Conservation (phyloP, 92 coral and sea anemone genomes). For the Scolanthus callimorphus region DNA sequence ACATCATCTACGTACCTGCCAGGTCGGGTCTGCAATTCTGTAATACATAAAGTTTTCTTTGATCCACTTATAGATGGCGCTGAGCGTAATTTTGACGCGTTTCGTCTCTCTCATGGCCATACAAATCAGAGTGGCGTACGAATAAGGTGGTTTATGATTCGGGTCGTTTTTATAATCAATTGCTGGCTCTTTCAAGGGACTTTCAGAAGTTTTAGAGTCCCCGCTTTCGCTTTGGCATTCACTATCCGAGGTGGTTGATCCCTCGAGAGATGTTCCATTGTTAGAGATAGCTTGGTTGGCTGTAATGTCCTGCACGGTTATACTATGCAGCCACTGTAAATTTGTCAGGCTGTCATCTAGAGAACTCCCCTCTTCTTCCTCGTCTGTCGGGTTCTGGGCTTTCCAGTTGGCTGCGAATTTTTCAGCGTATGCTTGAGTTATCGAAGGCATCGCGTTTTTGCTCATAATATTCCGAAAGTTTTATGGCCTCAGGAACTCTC, state of each 20-base stretch:
- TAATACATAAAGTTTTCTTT: conserved; percentile 93
- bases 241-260: conserved; percentile 62
- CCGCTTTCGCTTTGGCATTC: conserved; percentile 78
- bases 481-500: background rate
- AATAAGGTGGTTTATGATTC: conserved; percentile 90
- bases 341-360: conserved; percentile 93
- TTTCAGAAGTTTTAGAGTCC: conserved; percentile 68
- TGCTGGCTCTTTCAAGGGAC: conserved; percentile 52
- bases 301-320: conserved; percentile 84
- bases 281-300: conserved; percentile 39
- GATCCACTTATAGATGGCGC: conserved; percentile 98
- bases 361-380: conserved; percentile 54
- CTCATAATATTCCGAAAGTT: conserved; percentile 50
- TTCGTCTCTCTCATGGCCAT: conserved; percentile 99
- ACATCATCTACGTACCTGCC: conserved; percentile 99
- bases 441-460: conserved; percentile 61
- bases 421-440: conserved; percentile 85
- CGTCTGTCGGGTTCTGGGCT: conserved; percentile 72
- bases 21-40: conserved; percentile 92
- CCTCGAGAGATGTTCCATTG: conserved; percentile 47
- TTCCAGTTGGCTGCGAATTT: conserved; percentile 98
- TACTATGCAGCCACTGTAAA: conserved; percentile 91
- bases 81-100: conserved; percentile 89
- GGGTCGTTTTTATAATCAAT: conserved; percentile 91
- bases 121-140: conserved; percentile 95